Evolutionary conservation across 2,797 vertebrate genomes (phyloP).

Genomic region (Acanthurus leucopareius): DNA sequence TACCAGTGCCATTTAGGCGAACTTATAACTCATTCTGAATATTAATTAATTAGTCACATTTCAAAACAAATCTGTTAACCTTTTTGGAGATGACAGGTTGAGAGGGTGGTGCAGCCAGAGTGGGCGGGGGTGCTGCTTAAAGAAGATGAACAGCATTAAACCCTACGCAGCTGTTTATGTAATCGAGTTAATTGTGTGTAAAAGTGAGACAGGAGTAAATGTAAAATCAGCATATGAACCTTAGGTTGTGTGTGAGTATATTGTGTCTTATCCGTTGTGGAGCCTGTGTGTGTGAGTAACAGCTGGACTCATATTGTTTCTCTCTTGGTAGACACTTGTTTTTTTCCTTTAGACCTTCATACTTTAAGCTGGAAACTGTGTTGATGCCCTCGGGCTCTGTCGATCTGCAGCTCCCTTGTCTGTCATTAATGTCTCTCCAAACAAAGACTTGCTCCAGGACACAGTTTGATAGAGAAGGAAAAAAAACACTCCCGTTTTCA

Average conservation of each 20-base stretch:
- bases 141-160: background rate
- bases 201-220: background rate
- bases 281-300: slow-evolving; percentile 30
- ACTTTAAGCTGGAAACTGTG: slow-evolving; percentile 49
- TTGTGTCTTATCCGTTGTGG: slow-evolving; percentile 13
- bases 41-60: slow-evolving; percentile 41
- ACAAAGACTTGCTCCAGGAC: slow-evolving; percentile 68
- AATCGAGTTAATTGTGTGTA: background rate
- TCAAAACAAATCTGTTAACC: slow-evolving; percentile 47
- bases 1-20: background rate
- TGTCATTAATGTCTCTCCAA: slow-evolving; percentile 73
- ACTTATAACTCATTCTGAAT: slow-evolving; percentile 25
- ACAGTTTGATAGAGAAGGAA: slow-evolving; percentile 47
- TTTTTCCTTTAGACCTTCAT: slow-evolving; percentile 28
- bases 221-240: background rate
- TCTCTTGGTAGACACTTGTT: slow-evolving; percentile 40
- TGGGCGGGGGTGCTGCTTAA: background rate
- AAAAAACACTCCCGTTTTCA: slow-evolving; percentile 40
- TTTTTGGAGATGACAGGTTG: slow-evolving; percentile 22
- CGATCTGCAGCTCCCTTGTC: slow-evolving; percentile 59
- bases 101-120: slow-evolving; percentile 16
- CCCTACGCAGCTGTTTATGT: background rate
- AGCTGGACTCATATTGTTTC: slow-evolving; percentile 52
- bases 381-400: slow-evolving; percentile 49
- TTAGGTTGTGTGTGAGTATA: slow-evolving; percentile 3